phyloP scores from a whole-genome alignment of 2,797 vertebrate species.

The Chiroxiphia lanceolata region DNA sequence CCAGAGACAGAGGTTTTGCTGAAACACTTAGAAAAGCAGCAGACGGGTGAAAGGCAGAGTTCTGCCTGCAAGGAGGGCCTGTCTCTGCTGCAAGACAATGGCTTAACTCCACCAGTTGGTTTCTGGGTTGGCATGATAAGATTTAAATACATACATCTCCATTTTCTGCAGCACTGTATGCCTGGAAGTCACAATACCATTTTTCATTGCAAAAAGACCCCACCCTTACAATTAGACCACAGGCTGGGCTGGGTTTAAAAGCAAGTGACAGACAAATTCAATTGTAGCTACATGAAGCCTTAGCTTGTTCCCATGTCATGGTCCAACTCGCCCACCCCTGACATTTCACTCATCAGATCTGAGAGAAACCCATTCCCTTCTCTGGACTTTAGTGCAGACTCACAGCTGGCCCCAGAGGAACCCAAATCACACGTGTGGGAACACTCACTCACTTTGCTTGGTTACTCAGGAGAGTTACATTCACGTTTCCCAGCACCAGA shows the following conservation, averaged over 20 bases:
- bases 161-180: neutral
- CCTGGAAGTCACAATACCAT: neutral
- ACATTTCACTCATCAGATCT: neutral
- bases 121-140: neutral
- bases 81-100: neutral
- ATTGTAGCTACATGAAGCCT: rapidly evolving
- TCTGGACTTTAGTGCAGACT: neutral
- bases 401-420: neutral
- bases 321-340: neutral
- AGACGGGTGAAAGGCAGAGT: rapidly evolving
- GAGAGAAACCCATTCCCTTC: neutral
- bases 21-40: neutral
- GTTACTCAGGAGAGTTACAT: slow-evolving; percentile 96
- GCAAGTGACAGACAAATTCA: neutral
- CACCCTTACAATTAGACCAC: neutral
- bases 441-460: slow-evolving; percentile 89
- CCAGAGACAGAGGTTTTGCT: neutral
- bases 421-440: rapidly evolving
- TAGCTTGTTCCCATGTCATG: rapidly evolving
- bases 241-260: neutral
- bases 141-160: neutral
- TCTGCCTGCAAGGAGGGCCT: neutral
- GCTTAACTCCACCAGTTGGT: neutral
- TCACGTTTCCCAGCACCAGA: slow-evolving; percentile 94
- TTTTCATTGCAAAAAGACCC: neutral